Evolutionary conservation across 2,113 vertebrate species (phyloP).

Genomic region (Uropsilus gracilis): DNA sequence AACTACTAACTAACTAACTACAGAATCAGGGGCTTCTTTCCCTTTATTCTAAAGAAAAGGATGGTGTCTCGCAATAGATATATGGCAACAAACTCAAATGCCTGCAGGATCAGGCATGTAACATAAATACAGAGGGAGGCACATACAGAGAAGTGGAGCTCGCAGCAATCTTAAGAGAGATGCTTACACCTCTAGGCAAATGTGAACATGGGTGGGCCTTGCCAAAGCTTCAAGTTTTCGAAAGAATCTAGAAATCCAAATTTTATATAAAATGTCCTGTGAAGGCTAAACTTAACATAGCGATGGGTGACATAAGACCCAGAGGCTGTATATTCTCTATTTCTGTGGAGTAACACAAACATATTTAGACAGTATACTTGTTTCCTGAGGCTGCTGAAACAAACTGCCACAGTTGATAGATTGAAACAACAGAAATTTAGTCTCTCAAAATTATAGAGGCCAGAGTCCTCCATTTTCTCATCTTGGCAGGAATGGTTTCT

Average conservation of each 20-base stretch:
- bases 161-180: not conserved
- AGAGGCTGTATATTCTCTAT: not conserved
- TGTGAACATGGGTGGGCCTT: not conserved
- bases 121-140: not conserved
- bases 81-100: not conserved
- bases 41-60: not conserved
- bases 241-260: not conserved
- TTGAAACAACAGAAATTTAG: not conserved
- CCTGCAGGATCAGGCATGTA: not conserved
- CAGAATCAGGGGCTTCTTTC: not conserved
- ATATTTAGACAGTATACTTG: not conserved
- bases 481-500: not conserved
- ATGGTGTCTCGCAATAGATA: not conserved
- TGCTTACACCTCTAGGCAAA: not conserved
- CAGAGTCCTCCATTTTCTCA: not conserved
- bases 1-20: too few species aligned
- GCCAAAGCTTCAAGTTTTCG: not conserved
- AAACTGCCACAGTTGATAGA: not conserved
- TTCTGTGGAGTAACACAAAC: not conserved
- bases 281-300: not conserved
- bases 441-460: not conserved
- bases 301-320: not conserved
- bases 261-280: not conserved
- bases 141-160: not conserved
- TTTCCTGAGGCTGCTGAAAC: not conserved